Evolutionary conservation across 1,140 invertebrate species (phyloP).

Genomic region (Zelostemma sp.): DNA sequence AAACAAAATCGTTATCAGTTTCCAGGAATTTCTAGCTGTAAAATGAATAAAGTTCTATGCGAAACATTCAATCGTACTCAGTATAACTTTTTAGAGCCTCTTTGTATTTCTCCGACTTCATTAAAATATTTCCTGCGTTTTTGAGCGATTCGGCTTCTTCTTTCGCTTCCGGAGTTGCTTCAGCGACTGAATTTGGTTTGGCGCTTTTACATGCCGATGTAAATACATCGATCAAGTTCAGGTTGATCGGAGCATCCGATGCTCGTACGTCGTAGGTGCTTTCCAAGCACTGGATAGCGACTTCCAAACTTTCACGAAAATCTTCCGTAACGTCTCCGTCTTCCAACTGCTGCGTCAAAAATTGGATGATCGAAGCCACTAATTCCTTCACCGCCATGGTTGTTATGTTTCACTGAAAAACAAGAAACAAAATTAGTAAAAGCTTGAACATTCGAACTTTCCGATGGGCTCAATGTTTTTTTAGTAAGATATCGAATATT

Average conservation of each 20-base stretch:
- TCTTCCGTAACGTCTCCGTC: slow-evolving; percentile 71
- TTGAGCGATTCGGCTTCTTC: slow-evolving; percentile 82
- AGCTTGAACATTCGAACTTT: no score
- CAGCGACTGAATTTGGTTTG: slow-evolving; percentile 21
- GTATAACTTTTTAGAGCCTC: slow-evolving; percentile 88
- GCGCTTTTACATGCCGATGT: slow-evolving; percentile 64
- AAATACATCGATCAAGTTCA: slow-evolving; percentile 68
- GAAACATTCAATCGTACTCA: slow-evolving; percentile 68
- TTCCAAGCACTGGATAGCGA: slow-evolving; percentile 88
- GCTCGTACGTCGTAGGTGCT: slow-evolving; percentile 79
- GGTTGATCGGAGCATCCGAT: slow-evolving; percentile 66
- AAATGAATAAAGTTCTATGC: slow-evolving; percentile 6
- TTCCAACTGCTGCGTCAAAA: slow-evolving; percentile 65
- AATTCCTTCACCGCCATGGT: slow-evolving; percentile 62
- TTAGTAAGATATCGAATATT: no score
- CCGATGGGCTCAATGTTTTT: no score
- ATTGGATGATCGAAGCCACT: slow-evolving; percentile 64
- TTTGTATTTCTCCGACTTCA: slow-evolving; percentile 83
- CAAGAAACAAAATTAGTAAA: background rate
- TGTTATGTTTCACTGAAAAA: slow-evolving; percentile 6
- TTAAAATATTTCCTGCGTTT: slow-evolving; percentile 87
- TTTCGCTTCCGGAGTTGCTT: slow-evolving; percentile 71
- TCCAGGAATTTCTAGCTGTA: slow-evolving; percentile 1
- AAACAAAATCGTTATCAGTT: slow-evolving; percentile 29
- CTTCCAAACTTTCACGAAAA: slow-evolving; percentile 84